Conservation (phyloP, 2,797 vertebrate species). For the Phoxinus dragarum region DNA sequence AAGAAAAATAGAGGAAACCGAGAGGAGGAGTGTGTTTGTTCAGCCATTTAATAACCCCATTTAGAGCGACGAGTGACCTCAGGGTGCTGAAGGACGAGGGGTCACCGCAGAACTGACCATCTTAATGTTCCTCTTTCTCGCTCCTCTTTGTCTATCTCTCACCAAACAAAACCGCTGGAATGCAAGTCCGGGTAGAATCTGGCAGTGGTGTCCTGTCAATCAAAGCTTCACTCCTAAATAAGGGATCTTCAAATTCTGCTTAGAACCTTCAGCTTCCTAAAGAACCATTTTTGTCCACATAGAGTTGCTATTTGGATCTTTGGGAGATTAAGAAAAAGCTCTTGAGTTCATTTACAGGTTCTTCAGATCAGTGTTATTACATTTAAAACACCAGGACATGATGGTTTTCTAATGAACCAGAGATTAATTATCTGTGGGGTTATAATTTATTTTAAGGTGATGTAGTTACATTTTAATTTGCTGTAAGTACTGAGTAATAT, state of each 20-base stretch:
- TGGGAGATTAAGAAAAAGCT: background rate
- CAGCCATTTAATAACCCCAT: conserved; percentile 80
- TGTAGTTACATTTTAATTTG: no score
- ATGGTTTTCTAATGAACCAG: background rate
- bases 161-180: conserved; percentile 37
- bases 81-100: conserved; percentile 35
- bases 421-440: background rate
- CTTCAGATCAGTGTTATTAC: background rate
- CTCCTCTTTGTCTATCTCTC: conserved; percentile 29
- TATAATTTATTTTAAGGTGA: no score
- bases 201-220: conserved; percentile 28
- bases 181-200: conserved; percentile 7
- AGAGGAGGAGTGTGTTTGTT: conserved; percentile 70
- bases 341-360: background rate
- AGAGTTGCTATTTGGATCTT: background rate
- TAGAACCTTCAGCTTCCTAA: background rate
- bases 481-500: no score
- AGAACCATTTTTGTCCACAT: background rate
- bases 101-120: conserved; percentile 50
- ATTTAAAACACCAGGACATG: background rate
- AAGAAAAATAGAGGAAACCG: conserved; percentile 62
- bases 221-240: conserved; percentile 9
- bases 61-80: conserved; percentile 54
- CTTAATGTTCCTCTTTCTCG: conserved; percentile 15
- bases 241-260: background rate